These are phyloP conservation scores for Micrastur ruficollis DNA, from an alignment of 2,797 vertebrate genomes.

Conservation along the genomic window DNA sequence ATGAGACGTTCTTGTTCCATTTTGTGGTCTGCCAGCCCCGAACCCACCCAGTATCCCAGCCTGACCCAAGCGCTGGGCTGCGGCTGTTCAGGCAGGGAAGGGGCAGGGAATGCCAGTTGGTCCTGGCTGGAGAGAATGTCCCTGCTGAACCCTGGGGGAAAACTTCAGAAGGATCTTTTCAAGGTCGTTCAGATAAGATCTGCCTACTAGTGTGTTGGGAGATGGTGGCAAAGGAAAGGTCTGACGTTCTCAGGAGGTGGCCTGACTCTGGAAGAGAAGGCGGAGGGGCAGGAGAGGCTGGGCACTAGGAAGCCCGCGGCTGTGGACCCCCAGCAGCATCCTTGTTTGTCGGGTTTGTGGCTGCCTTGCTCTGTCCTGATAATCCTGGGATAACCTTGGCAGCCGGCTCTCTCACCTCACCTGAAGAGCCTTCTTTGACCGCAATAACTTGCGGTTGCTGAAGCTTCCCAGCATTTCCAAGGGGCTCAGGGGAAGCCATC, in stretches of 20 bases:
- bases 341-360: accelerated
- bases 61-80: not conserved
- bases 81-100: not conserved
- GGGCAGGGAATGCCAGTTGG: not conserved
- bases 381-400: not conserved
- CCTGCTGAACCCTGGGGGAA: not conserved
- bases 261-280: not conserved
- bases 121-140: not conserved
- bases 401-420: not conserved
- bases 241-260: not conserved
- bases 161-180: not conserved
- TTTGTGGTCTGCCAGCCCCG: not conserved
- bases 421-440: not conserved
- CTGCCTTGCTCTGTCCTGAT: not conserved
- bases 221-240: not conserved
- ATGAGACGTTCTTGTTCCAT: not conserved
- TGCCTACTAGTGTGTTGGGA: not conserved
- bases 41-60: accelerated
- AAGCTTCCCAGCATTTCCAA: not conserved
- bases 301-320: not conserved
- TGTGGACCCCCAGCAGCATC: not conserved
- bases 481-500: not conserved
- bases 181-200: not conserved
- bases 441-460: not conserved
- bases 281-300: not conserved